phyloP scores from a whole-genome alignment of 23 tunicate genomes.

The Ascidia mentula region DNA sequence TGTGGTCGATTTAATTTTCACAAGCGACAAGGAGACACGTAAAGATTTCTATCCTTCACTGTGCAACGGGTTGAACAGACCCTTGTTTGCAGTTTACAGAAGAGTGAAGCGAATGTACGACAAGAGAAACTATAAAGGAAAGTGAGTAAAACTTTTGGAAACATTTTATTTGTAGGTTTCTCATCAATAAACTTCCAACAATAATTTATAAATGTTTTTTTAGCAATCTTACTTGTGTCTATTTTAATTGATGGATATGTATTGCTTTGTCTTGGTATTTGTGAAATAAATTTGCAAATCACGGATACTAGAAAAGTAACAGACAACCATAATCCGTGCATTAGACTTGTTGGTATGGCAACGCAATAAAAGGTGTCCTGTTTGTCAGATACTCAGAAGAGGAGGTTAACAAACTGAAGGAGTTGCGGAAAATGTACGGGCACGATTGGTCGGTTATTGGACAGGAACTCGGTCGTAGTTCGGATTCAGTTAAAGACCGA shows the following conservation, averaged over 20 bases:
- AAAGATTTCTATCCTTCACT: constrained; percentile 83
- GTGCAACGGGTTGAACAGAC: constrained; percentile 73
- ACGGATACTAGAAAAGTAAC: no score
- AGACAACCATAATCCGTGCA: no score
- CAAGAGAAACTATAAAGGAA: constrained; percentile 82
- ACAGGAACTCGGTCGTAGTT: constrained; percentile 75
- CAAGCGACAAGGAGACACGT: constrained; percentile 48
- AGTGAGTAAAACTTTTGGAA: no score
- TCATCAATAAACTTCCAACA: no score
- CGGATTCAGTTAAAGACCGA: constrained; percentile 93
- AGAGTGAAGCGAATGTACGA: constrained; percentile 86
- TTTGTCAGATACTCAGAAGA: constrained; percentile 74
- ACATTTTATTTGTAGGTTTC: no score
- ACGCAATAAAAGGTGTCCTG: no score
- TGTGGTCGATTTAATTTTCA: constrained; percentile 58
- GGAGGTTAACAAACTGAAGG: constrained; percentile 62
- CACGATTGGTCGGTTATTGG: constrained; percentile 75
- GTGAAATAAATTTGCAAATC: no score
- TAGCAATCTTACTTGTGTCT: no score
- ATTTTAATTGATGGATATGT: no score
- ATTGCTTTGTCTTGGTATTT: no score
- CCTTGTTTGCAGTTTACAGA: constrained; percentile 85
- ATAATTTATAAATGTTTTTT: no score
- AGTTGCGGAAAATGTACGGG: constrained; percentile 58
- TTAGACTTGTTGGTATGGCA: no score